A percentile compares a stretch with the other conserved stretches of the same genome.
Evolutionary conservation across 2,113 vertebrate genomes (phyloP).

Genomic region (Empidonax alnorum): DNA sequence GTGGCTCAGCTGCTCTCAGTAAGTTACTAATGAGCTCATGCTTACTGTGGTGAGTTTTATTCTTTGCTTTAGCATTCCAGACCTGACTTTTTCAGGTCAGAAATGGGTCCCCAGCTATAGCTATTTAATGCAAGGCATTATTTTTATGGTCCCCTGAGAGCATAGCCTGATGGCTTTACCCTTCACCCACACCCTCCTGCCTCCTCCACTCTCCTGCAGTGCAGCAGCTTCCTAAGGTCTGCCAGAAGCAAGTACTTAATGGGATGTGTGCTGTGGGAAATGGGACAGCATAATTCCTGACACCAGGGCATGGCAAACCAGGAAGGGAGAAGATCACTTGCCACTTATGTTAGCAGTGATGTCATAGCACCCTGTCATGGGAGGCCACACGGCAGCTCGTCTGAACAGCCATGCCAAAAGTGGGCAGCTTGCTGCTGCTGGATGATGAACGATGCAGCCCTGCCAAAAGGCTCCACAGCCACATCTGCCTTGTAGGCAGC

Average conservation of each 20-base stretch:
- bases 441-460: not conserved
- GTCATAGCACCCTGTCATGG: not conserved
- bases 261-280: not conserved
- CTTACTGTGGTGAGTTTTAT: not conserved
- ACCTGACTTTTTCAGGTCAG: not conserved
- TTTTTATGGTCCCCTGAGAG: not conserved
- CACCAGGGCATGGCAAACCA: not conserved
- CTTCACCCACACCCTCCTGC: not conserved
- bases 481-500: not conserved
- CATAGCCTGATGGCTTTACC: not conserved
- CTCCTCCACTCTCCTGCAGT: rapidly evolving
- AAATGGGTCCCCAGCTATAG: not conserved
- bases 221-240: not conserved
- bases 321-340: not conserved
- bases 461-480: not conserved
- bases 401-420: not conserved
- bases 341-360: not conserved
- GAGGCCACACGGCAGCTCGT: not conserved
- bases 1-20: not conserved
- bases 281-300: not conserved
- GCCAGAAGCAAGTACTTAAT: not conserved
- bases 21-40: slow-evolving; percentile 38
- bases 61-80: not conserved
- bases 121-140: not conserved
- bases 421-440: not conserved